These are phyloP conservation scores for Ephydatia muelleri DNA, from an alignment of 37 sponge, comb jelly and placozoan genomes.

Conservation along the genomic window DNA sequence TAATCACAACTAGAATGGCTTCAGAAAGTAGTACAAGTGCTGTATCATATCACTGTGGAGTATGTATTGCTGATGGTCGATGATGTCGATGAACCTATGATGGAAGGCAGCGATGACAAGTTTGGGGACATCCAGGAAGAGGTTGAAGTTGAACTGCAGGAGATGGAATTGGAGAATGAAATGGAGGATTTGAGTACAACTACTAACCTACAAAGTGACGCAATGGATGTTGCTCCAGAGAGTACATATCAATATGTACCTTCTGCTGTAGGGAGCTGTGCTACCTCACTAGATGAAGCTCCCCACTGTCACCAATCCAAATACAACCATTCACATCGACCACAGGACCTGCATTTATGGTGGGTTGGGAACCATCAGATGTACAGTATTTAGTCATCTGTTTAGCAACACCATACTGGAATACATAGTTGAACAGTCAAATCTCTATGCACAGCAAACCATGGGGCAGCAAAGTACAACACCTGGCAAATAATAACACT, in stretches of 20 bases:
- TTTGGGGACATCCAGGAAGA: no score
- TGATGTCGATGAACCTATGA: no score
- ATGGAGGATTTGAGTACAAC: not conserved
- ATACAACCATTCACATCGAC: not conserved
- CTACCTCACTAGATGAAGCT: not conserved
- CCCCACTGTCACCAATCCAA: not conserved
- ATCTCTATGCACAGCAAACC: constrained; percentile 12
- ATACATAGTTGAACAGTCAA: constrained; percentile 20
- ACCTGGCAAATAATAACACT: constrained; percentile 7
- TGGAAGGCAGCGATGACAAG: no score
- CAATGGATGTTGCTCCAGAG: not conserved
- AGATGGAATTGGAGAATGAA: no score
- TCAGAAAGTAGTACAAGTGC: no score
- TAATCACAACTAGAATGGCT: no score
- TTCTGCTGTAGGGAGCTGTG: not conserved
- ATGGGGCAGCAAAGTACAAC: not conserved
- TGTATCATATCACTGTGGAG: no score
- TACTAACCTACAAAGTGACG: not conserved
- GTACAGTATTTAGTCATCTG: not conserved
- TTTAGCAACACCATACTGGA: not conserved
- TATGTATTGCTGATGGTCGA: no score
- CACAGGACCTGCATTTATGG: not conserved
- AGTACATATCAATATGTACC: not conserved
- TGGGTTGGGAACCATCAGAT: not conserved
- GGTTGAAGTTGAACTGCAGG: no score